A percentile compares a stretch with the other conserved stretches of the same genome.
Conservation (phyloP, 2,797 vertebrate genomes). For the Micropoecilia bifurca region DNA sequence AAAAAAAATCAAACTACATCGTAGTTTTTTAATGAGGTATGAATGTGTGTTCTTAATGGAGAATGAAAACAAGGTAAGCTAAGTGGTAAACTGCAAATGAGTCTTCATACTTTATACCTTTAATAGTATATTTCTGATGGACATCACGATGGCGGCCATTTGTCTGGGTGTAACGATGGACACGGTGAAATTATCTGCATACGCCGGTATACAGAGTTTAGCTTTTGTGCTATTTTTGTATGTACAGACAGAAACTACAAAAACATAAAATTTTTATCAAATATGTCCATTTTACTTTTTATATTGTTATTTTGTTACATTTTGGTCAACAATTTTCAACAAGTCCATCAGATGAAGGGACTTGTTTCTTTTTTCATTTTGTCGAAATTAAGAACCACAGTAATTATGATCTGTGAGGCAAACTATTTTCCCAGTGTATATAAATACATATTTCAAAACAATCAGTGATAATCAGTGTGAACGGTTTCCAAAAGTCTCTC, state of each 20-base stretch:
- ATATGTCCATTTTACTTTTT: not conserved
- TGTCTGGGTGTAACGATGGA: not conserved
- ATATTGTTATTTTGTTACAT: not conserved
- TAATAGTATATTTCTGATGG: not conserved
- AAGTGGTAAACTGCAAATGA: not conserved
- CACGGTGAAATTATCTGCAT: not conserved
- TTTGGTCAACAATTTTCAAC: not conserved
- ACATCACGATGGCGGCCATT: not conserved
- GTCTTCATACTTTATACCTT: not conserved
- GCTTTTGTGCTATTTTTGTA: not conserved
- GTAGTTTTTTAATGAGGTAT: not conserved
- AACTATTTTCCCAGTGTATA: not conserved
- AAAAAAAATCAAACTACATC: not conserved
- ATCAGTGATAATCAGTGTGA: not conserved
- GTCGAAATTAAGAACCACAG: not conserved
- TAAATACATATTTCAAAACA: not conserved
- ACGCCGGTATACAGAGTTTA: not conserved
- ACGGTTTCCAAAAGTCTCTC: not conserved
- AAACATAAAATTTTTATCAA: not conserved
- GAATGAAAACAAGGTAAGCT: not conserved
- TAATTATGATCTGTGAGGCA: not conserved
- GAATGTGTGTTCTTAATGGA: not conserved
- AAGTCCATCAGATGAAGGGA: not conserved
- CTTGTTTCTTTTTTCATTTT: not conserved
- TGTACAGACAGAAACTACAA: not conserved